phyloP scores from a whole-genome alignment of 2,797 vertebrate species.

The Characodon lateralis region DNA sequence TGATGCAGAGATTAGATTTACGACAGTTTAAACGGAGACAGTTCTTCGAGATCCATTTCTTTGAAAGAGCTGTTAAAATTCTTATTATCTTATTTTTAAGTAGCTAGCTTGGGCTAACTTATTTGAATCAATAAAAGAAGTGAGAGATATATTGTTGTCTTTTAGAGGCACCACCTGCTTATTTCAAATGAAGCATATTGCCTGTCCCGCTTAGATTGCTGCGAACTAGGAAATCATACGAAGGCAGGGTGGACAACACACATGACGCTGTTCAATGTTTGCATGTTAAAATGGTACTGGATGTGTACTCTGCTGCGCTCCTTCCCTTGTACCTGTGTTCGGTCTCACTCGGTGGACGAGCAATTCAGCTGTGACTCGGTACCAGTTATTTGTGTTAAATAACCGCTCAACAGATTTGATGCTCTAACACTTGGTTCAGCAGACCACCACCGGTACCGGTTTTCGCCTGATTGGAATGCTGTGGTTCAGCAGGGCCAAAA shows the following conservation, averaged over 20 bases:
- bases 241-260: not conserved
- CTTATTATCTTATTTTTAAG: not conserved
- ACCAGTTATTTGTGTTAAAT: constrained; percentile 1
- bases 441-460: not conserved
- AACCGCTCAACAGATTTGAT: not conserved
- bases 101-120: not conserved
- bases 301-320: not conserved
- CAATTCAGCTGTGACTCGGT: not conserved
- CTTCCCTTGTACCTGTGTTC: not conserved
- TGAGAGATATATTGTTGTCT: not conserved
- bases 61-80: not conserved
- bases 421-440: not conserved
- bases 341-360: not conserved
- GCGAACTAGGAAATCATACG: not conserved
- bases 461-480: not conserved
- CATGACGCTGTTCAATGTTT: not conserved
- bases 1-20: not conserved
- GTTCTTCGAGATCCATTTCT: not conserved
- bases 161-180: not conserved
- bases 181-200: too few relatives aligned
- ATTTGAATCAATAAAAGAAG: not conserved
- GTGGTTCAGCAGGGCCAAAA: not conserved
- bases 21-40: not conserved
- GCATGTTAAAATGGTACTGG: not conserved
- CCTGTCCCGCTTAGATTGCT: too few relatives aligned